Percentiles rank a stretch among this genome's conserved stretches.
These are phyloP conservation scores for Neolamprologus cancellatus DNA, from an alignment of 2,113 vertebrate genomes.

Conservation along the genomic window DNA sequence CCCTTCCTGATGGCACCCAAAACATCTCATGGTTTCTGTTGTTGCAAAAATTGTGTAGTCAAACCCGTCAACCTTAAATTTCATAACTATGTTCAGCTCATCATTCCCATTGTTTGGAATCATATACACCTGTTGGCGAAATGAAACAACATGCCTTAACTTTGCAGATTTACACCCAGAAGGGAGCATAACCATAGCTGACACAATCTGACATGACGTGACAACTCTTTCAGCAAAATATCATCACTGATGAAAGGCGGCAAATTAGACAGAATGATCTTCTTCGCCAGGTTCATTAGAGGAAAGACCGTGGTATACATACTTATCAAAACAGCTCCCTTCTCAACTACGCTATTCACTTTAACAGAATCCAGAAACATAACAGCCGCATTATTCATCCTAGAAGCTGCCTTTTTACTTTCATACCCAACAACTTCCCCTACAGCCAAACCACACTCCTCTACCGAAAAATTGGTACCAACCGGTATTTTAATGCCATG, in stretches of 20 bases:
- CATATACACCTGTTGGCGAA: fast-evolving
- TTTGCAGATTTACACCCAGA: fast-evolving
- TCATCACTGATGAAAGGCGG: background rate
- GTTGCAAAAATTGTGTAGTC: background rate
- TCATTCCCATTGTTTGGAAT: background rate
- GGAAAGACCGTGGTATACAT: fast-evolving
- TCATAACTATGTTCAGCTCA: background rate
- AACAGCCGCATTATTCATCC: fast-evolving
- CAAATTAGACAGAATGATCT: background rate
- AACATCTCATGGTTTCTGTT: fast-evolving
- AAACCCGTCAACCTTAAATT: background rate
- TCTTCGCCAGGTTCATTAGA: fast-evolving
- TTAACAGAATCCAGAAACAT: background rate
- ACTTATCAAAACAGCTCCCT: background rate
- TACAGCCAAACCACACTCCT: too few species aligned
- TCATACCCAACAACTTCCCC: background rate
- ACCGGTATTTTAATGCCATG: too few species aligned
- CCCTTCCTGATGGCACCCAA: background rate
- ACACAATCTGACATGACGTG: background rate
- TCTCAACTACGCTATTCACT: background rate
- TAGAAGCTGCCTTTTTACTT: background rate
- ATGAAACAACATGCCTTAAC: background rate
- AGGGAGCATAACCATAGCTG: background rate
- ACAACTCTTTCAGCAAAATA: background rate
- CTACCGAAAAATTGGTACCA: too few species aligned